Evolutionary conservation across 2,113 vertebrate genomes (phyloP), one percentile per base, ranked within the genome.

Genomic region (Thunnus thynnus): DNA sequence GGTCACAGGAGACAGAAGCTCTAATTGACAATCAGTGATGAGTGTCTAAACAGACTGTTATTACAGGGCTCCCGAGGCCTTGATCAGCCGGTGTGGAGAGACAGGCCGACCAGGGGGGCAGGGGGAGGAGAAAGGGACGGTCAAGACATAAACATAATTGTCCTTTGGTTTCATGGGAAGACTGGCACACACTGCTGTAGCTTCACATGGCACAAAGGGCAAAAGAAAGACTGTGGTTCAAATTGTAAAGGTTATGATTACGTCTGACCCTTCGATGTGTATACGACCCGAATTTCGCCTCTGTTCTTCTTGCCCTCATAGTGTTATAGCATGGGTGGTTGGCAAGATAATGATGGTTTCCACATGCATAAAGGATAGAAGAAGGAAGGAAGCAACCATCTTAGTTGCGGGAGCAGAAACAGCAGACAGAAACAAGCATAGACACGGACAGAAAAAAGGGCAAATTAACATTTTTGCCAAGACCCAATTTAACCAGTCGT

Each of bases 21-120:
- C 58, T 90, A 91, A 92, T 88, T 93, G 88, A 87, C 85, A 90
- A 89, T 90, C 90, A 83, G 79, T 58, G 78, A 91, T 80, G 78
- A 88, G 85, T 89, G 84, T 89, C 86, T 78, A 81, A 91, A 87
- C 78, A 79, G 80, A 80, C 46, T 68, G 63, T 84, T 87, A 82
- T 86, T 86, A 84, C 86, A 27, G 78, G 68, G 61, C 64, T 78
- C n/a, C 54, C 54, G 68, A 54, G 56, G 32, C 77, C 84, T 82
- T 86, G 86, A 88, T 91, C 91, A 87, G 76, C 52, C 67, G 27
- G 78, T 84, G 85, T 88, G 84, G 77, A 83, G 84, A 90, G 83
- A 89, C 14, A 13, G 72, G 54, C 44, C 36, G 20, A 58, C 51
- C n/a, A 14, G 52, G 68, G 58, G 56, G 76, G 60, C n/a, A 14